Evolutionary conservation across 2,888 invertebrate genomes (phyloP).

Genomic region (Cistogaster globosa): DNA sequence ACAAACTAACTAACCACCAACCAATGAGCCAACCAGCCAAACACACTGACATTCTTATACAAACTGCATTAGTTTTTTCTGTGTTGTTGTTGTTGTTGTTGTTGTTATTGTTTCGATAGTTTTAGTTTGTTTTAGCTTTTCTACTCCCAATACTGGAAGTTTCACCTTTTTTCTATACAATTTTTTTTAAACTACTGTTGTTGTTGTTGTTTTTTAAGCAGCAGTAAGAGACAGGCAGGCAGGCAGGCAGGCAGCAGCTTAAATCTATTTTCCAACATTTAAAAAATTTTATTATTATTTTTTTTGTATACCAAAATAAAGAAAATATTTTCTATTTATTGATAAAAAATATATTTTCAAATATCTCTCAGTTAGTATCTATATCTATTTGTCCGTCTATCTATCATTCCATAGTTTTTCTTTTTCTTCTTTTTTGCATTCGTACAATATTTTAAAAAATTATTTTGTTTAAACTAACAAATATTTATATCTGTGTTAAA

Average conservation of each 20-base stretch:
- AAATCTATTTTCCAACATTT: conserved; percentile 66
- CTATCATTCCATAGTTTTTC: conserved; percentile 17
- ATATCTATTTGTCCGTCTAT: background rate
- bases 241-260: conserved; percentile 35
- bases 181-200: conserved; percentile 3
- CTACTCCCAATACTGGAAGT: conserved; percentile 68
- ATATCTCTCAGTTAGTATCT: conserved; percentile 30
- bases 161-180: conserved; percentile 51
- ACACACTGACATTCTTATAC: conserved; percentile 43
- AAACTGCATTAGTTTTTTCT: conserved; percentile 22
- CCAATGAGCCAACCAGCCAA: conserved; percentile 45
- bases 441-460: conserved; percentile 31
- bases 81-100: background rate
- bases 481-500: conserved; percentile 9
- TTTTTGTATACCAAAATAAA: conserved; percentile 12
- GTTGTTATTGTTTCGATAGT: conserved; percentile 7
- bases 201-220: conserved; percentile 35
- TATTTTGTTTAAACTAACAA: conserved; percentile 26
- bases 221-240: conserved; percentile 30
- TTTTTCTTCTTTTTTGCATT: background rate
- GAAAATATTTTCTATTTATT: conserved; percentile 36
- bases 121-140: conserved; percentile 64
- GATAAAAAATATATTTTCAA: conserved; percentile 19
- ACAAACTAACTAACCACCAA: background rate
- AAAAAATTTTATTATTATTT: conserved; percentile 12